These are phyloP conservation scores for Ctenodactylus gundi DNA, from an alignment of 2,113 vertebrate genomes.

Conservation along the genomic window DNA sequence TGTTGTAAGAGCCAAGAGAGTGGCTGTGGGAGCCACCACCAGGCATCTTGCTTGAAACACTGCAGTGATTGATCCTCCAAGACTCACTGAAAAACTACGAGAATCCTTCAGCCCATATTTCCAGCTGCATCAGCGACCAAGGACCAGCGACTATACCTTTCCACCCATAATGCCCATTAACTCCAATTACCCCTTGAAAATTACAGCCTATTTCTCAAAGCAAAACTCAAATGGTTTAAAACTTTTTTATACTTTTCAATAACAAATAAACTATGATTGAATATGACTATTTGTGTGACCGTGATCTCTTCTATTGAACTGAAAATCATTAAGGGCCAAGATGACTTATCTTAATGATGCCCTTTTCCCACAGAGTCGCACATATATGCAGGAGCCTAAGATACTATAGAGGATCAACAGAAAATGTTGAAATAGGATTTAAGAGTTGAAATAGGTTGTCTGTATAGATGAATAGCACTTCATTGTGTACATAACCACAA, in stretches of 20 bases:
- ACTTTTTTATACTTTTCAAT: constrained; percentile 7
- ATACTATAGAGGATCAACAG: background rate
- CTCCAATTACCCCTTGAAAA: background rate
- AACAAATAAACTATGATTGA: background rate
- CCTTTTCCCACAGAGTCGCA: background rate
- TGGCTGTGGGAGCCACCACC: background rate
- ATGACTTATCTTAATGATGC: background rate
- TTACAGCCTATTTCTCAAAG: background rate
- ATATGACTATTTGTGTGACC: background rate
- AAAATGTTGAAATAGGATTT: constrained; percentile 26
- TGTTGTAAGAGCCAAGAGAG: background rate
- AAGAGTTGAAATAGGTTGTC: constrained; percentile 1
- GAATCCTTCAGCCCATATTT: background rate
- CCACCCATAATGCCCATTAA: background rate
- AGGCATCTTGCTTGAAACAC: background rate
- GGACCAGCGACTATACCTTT: background rate
- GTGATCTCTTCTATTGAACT: background rate
- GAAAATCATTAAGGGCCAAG: background rate
- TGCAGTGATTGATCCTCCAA: background rate
- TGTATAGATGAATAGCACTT: too few relatives aligned
- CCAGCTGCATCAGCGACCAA: background rate
- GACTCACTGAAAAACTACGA: background rate
- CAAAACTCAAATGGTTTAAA: background rate
- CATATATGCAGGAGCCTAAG: background rate
- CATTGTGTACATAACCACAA: too few relatives aligned